phyloP scores from a whole-genome alignment of 2,888 invertebrate genomes.

The Tuta absoluta region DNA sequence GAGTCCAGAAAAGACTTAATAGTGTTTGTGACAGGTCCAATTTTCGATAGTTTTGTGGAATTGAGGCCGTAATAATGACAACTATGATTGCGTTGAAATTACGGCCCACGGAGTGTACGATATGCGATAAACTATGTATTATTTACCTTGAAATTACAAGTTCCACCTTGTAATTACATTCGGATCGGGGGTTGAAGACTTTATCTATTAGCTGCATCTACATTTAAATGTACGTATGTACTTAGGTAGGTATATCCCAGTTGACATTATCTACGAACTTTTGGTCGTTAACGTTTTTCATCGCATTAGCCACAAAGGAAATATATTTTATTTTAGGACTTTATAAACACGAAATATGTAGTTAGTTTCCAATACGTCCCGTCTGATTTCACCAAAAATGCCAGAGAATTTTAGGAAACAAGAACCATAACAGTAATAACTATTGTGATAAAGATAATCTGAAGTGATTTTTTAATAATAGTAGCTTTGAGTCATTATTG shows the following conservation, averaged over 20 bases:
- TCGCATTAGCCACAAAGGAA: not conserved
- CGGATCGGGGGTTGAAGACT: constrained; percentile 47
- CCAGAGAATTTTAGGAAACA: not conserved
- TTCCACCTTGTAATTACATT: constrained; percentile 62
- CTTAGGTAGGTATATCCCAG: constrained; percentile 23
- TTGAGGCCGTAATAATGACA: not conserved
- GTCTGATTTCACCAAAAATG: not conserved
- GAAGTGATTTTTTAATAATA: constrained; percentile 27
- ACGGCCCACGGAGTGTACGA: constrained; percentile 46
- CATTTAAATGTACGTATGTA: constrained; percentile 40
- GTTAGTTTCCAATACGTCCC: not conserved
- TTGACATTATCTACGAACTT: constrained; percentile 36
- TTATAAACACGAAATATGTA: too few species aligned
- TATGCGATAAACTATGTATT: constrained; percentile 51
- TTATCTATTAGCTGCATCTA: constrained; percentile 60
- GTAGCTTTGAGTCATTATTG: constrained; percentile 28
- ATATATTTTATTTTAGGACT: not conserved
- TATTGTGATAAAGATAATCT: constrained; percentile 23
- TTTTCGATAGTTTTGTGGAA: too few species aligned
- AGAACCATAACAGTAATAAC: constrained; percentile 4
- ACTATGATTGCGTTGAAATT: constrained; percentile 46
- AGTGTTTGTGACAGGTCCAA: too few species aligned
- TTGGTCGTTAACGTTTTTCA: not conserved
- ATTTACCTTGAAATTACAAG: constrained; percentile 70
- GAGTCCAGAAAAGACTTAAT: too few species aligned